Evolutionary conservation across 64 coral and sea anemone genomes (phyloP).

Genomic region (Platygyra sinensis): DNA sequence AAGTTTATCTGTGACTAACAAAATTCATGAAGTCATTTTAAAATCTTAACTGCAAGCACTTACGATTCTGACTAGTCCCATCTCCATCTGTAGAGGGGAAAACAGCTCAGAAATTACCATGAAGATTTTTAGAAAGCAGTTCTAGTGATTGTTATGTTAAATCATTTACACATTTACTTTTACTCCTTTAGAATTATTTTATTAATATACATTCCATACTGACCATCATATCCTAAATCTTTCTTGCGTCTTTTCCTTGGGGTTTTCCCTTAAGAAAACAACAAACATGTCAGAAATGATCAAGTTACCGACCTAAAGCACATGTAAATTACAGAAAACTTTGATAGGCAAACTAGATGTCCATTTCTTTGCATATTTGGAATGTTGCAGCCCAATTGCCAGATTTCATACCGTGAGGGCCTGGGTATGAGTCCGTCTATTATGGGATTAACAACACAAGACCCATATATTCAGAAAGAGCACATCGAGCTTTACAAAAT

Average conservation of each 20-base stretch:
- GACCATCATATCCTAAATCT: conserved; percentile 63
- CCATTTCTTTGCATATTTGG: too few species aligned
- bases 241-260: conserved; percentile 89
- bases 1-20: too few species aligned
- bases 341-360: too few species aligned
- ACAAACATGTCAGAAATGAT: background rate
- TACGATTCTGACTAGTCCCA: conserved; percentile 63
- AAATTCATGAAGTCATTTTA: background rate
- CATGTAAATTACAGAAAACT: too few species aligned
- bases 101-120: conserved; percentile 19
- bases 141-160: background rate
- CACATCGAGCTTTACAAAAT: too few species aligned
- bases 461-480: too few species aligned
- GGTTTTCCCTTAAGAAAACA: conserved; percentile 52
- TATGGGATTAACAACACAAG: too few species aligned
- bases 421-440: too few species aligned
- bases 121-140: too few species aligned
- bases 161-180: background rate
- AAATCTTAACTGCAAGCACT: background rate
- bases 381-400: too few species aligned
- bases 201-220: background rate
- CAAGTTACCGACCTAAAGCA: too few species aligned
- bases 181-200: background rate
- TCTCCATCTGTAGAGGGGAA: conserved; percentile 69
- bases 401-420: too few species aligned